phyloP scores from a whole-genome alignment of 2,888 invertebrate genomes.

The Drosophila fungiperda region DNA sequence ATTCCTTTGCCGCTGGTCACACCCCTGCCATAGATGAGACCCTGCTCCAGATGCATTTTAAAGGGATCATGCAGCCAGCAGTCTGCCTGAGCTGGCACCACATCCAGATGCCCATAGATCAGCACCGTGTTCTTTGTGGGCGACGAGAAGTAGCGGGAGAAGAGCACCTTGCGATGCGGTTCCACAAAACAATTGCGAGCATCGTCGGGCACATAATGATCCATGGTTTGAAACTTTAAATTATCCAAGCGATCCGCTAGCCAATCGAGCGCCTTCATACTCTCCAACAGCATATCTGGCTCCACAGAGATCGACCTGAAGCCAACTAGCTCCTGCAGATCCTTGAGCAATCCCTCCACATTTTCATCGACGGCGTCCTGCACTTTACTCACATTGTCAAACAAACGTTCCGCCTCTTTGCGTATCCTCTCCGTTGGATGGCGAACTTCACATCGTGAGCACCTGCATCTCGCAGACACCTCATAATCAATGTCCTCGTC shows the following conservation, averaged over 20 bases:
- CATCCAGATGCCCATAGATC: conserved; percentile 56
- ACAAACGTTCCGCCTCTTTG: background rate
- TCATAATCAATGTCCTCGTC: background rate
- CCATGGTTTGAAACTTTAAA: conserved; percentile 34
- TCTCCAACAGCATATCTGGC: conserved; percentile 1
- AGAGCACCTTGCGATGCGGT: conserved; percentile 32
- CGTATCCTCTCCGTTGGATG: accelerated
- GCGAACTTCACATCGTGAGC: conserved; percentile 15
- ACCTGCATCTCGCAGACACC: conserved; percentile 2
- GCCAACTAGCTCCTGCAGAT: conserved; percentile 27
- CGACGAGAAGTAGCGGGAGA: conserved; percentile 60
- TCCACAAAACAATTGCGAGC: conserved; percentile 23
- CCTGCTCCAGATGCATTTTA: conserved; percentile 17
- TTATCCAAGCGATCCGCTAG: conserved; percentile 21
- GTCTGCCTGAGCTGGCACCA: conserved; percentile 26
- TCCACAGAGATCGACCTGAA: conserved; percentile 46
- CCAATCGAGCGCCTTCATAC: conserved; percentile 40
- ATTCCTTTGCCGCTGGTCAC: conserved; percentile 61
- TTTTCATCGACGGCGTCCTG: background rate
- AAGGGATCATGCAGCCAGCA: conserved; percentile 56
- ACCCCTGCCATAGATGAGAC: conserved; percentile 47
- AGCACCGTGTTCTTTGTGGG: conserved; percentile 51
- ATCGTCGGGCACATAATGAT: conserved; percentile 4
- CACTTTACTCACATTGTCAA: background rate
- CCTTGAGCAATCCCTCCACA: conserved; percentile 3